Conservation (phyloP, 2,113 vertebrate species). For the Melanotaenia duboulayi region DNA sequence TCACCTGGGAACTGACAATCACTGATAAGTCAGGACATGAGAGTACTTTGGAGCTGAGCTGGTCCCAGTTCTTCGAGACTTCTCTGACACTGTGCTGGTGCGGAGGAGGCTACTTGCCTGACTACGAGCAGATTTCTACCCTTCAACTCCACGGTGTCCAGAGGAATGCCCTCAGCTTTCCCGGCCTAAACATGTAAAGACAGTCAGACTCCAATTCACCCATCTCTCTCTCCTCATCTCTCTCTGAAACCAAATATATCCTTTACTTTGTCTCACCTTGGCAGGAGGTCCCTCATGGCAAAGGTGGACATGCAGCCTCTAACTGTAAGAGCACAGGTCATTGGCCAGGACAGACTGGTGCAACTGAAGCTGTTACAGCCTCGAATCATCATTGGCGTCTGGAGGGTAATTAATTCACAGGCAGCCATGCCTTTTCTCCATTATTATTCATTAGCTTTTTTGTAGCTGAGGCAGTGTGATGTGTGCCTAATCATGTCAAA, state of each 20-base stretch:
- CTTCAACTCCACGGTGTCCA: conserved; percentile 85
- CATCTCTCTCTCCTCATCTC: conserved; percentile 13
- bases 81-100: conserved; percentile 85
- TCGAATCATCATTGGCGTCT: conserved; percentile 85
- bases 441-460: conserved; percentile 9
- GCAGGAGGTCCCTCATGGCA: conserved; percentile 83
- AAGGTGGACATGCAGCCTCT: conserved; percentile 76
- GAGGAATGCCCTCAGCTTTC: conserved; percentile 75
- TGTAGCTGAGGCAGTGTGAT: not conserved
- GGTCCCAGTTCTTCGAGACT: conserved; percentile 75
- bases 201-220: conserved; percentile 1
- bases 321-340: conserved; percentile 34
- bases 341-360: conserved; percentile 84
- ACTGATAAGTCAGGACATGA: conserved; percentile 79
- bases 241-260: conserved; percentile 22
- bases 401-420: conserved; percentile 83
- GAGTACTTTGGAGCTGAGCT: conserved; percentile 72
- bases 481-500: not conserved
- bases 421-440: not conserved
- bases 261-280: conserved; percentile 75
- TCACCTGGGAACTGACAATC: conserved; percentile 86
- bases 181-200: conserved; percentile 68
- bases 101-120: conserved; percentile 75
- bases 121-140: conserved; percentile 74
- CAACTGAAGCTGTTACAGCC: conserved; percentile 81